Evolutionary conservation across 2,797 vertebrate genomes (phyloP).

Genomic region (Graptemys geographica): DNA sequence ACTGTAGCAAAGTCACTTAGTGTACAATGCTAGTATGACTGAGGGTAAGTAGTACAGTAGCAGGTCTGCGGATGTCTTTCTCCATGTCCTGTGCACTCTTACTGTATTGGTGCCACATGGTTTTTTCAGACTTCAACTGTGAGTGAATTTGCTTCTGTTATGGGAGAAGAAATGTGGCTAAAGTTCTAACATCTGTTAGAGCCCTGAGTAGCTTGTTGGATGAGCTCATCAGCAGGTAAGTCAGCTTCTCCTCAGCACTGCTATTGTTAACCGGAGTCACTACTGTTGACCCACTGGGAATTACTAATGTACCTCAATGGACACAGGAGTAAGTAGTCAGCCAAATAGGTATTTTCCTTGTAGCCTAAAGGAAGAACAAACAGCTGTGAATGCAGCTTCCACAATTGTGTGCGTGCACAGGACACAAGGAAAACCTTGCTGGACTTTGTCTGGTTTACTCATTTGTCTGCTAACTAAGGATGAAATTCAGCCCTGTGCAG

Average conservation of each 20-base stretch:
- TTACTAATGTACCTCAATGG: background rate
- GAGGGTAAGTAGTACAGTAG: background rate
- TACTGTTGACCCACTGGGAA: background rate
- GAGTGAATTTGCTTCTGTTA: slow-evolving; percentile 34
- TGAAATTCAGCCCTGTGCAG: rapidly evolving
- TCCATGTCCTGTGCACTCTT: background rate
- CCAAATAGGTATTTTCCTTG: slow-evolving; percentile 20
- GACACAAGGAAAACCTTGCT: background rate
- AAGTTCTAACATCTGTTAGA: slow-evolving; percentile 42
- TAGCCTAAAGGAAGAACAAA: background rate
- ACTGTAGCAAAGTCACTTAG: background rate
- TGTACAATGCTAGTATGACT: background rate
- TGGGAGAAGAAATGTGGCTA: background rate
- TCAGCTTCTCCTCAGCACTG: background rate
- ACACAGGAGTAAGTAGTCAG: background rate
- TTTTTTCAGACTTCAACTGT: background rate
- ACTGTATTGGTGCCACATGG: background rate
- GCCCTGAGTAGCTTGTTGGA: slow-evolving; percentile 3
- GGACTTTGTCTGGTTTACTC: background rate
- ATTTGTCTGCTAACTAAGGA: background rate
- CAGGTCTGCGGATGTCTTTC: background rate
- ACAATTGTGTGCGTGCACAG: background rate
- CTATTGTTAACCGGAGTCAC: background rate
- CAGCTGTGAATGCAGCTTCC: background rate
- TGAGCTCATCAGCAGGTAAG: slow-evolving; percentile 62